Conservation (phyloP, 53 echinoderm and acorn worm genomes). For the Patiria pectinifera region DNA sequence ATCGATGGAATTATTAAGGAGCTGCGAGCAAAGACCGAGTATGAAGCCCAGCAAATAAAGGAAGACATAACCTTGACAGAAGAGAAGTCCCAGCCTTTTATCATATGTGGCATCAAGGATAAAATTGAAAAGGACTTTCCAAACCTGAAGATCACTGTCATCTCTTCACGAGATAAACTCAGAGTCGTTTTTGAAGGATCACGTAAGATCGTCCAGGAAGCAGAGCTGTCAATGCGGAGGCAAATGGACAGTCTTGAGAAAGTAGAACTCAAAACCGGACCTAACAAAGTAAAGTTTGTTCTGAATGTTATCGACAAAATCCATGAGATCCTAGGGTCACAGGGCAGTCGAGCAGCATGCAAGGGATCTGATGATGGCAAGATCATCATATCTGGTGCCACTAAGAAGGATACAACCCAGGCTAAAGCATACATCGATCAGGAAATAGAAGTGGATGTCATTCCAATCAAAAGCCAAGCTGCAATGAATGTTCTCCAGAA, state of each 20-base stretch:
- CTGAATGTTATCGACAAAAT: constrained; percentile 20
- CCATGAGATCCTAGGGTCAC: constrained; percentile 55
- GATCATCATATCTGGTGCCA: constrained; percentile 26
- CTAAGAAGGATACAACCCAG: not conserved
- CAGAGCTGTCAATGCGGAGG: constrained; percentile 23
- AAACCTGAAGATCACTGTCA: constrained; percentile 36
- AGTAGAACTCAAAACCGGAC: not conserved
- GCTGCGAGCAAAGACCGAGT: constrained; percentile 44
- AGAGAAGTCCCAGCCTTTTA: constrained; percentile 33
- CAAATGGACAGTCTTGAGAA: constrained; percentile 18
- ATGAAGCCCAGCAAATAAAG: constrained; percentile 41
- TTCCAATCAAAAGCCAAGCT: constrained; percentile 19
- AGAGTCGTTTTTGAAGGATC: constrained; percentile 40
- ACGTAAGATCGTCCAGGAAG: constrained; percentile 41
- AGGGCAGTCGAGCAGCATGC: constrained; percentile 43
- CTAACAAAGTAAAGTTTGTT: constrained; percentile 36
- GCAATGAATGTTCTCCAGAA: constrained; percentile 16
- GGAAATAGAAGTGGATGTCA: constrained; percentile 20
- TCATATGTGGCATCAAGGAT: too few species aligned
- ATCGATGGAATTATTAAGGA: constrained; percentile 11
- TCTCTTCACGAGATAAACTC: not conserved
- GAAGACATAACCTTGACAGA: not conserved
- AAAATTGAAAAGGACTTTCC: too few species aligned
- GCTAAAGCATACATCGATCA: constrained; percentile 38
- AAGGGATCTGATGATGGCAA: constrained; percentile 21